phyloP scores from a whole-genome alignment of 2,797 vertebrate species.

The Sciurus vulgaris region DNA sequence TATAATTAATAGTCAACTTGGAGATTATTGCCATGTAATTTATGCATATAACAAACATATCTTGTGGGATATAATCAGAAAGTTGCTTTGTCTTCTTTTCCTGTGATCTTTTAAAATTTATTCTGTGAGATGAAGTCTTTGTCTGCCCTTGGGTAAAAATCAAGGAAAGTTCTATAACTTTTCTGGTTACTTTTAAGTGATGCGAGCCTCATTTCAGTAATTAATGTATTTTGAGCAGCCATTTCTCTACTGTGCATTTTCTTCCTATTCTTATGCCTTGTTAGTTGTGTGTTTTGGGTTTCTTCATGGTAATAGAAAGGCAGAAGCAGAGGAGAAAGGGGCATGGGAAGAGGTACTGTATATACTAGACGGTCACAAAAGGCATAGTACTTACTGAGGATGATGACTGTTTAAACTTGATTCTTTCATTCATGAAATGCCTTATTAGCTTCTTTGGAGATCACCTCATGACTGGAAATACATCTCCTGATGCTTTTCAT shows the following conservation, averaged over 20 bases:
- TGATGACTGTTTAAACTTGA: neutral
- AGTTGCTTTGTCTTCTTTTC: neutral
- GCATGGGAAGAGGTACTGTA: neutral
- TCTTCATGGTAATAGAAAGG: too few relatives aligned
- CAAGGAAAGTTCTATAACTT: neutral
- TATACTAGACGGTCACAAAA: neutral
- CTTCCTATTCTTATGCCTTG: neutral
- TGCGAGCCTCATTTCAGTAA: neutral
- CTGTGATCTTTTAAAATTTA: constrained; percentile 19
- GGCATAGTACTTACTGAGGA: neutral
- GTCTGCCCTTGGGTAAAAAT: neutral
- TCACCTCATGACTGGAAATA: neutral
- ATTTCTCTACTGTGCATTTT: neutral
- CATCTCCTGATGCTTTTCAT: neutral
- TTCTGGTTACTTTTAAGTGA: neutral
- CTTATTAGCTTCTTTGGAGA: constrained; percentile 6
- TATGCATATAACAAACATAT: neutral
- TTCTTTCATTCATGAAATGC: neutral
- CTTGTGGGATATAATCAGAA: constrained; percentile 36
- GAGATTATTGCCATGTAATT: neutral
- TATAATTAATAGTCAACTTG: neutral
- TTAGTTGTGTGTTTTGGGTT: neutral
- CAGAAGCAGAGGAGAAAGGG: neutral
- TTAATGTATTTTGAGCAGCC: neutral
- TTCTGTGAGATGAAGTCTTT: neutral